Percentiles rank a stretch among this genome's conserved stretches.
Conservation (phyloP, 2,888 invertebrate genomes). For the Stegophylla sp. region DNA sequence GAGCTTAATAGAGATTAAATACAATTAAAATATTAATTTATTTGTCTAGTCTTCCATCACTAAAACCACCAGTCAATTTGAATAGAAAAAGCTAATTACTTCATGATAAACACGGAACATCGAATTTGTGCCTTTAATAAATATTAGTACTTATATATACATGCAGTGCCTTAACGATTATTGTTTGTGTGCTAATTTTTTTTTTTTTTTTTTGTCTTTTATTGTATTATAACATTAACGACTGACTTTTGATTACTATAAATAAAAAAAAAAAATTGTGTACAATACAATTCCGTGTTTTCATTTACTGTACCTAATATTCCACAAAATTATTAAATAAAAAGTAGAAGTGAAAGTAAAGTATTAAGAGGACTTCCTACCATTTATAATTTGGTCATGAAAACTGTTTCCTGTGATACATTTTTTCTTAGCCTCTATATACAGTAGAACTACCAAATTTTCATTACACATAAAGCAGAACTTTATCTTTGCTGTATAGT, state of each 20-base stretch:
- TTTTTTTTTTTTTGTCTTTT: constrained; percentile 46
- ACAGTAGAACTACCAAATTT: too few species aligned
- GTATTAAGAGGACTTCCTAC: too few species aligned
- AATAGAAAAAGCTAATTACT: constrained; percentile 25
- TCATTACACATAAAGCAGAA: too few species aligned
- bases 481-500: too few species aligned
- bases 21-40: constrained; percentile 36
- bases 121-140: constrained; percentile 46
- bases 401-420: too few species aligned
- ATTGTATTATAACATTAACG: constrained; percentile 59
- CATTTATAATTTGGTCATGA: too few species aligned
- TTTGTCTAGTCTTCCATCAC: constrained; percentile 53
- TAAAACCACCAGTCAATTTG: constrained; percentile 39
- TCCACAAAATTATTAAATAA: too few species aligned
- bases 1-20: constrained; percentile 31
- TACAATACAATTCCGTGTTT: neutral
- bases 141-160: constrained; percentile 45
- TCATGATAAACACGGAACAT: constrained; percentile 22
- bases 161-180: constrained; percentile 52
- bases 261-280: constrained; percentile 34
- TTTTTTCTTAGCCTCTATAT: too few species aligned
- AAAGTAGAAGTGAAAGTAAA: too few species aligned
- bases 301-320: too few species aligned
- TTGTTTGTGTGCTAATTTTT: constrained; percentile 57
- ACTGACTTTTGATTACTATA: constrained; percentile 56